These are phyloP conservation scores for Eupithecia dodoneata DNA, from an alignment of 2,888 invertebrate genomes.

Conservation along the genomic window DNA sequence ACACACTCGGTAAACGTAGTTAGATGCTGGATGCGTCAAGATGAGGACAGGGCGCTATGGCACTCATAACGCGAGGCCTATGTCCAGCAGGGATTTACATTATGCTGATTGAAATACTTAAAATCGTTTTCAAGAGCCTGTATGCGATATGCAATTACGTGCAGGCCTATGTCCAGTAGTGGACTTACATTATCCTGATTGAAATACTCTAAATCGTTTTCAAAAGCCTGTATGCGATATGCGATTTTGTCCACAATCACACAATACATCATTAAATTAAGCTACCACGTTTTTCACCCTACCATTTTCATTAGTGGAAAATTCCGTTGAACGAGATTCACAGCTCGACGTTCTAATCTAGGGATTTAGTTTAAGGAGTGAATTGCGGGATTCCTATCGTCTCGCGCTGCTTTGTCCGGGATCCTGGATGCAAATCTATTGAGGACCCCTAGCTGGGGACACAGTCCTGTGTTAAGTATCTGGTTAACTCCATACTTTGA, in stretches of 20 bases:
- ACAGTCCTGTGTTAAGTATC: constrained; percentile 5
- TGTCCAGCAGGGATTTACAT: no score
- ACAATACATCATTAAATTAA: background rate
- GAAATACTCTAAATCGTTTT: no score
- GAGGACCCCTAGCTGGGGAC: constrained; percentile 51
- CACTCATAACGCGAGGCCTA: no score
- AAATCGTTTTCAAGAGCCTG: no score
- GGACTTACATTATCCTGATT: no score
- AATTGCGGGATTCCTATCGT: constrained; percentile 66
- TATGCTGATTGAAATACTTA: no score
- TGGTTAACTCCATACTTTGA: background rate
- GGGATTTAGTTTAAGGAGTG: constrained; percentile 64
- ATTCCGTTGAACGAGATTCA: constrained; percentile 55
- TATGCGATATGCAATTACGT: no score
- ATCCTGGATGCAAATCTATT: constrained; percentile 74
- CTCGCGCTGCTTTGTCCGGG: constrained; percentile 64
- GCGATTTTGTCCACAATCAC: background rate
- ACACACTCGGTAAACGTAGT: no score
- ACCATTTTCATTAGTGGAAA: constrained; percentile 46
- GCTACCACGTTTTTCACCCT: constrained; percentile 4
- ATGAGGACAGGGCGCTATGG: no score
- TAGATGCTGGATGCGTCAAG: no score
- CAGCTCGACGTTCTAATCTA: constrained; percentile 62
- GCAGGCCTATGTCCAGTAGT: no score
- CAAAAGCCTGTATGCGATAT: background rate